Conservation (phyloP, 2,113 vertebrate species). For the Lagenorhynchus albirostris region DNA sequence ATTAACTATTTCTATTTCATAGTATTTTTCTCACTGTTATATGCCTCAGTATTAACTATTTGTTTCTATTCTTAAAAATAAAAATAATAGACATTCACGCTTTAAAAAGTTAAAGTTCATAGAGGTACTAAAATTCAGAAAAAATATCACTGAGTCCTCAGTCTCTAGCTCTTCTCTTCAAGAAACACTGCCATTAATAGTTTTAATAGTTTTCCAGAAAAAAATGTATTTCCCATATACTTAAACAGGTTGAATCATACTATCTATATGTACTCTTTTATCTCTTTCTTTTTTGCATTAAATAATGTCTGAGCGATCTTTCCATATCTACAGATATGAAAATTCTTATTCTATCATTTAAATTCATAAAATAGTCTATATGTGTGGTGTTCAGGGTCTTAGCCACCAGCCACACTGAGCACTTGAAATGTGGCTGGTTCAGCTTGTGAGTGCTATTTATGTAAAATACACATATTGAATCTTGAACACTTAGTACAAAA, state of each 20-base stretch:
- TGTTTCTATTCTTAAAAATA: not conserved
- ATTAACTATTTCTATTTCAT: not conserved
- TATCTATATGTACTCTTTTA: not conserved
- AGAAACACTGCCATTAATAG: not conserved
- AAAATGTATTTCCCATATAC: not conserved
- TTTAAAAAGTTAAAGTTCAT: not conserved
- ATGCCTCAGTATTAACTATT: not conserved
- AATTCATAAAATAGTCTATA: not conserved
- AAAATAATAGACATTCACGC: not conserved
- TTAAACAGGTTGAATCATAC: not conserved
- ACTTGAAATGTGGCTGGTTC: not conserved
- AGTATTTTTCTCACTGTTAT: not conserved
- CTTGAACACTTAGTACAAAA: not conserved
- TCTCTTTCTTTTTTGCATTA: not conserved
- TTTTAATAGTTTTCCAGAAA: not conserved
- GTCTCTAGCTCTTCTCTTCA: not conserved
- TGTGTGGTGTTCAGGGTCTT: not conserved
- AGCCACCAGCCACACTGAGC: not conserved
- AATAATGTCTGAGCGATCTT: not conserved
- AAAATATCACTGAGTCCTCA: not conserved
- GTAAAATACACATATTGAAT: not conserved
- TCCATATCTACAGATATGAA: not conserved
- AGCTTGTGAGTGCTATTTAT: not conserved
- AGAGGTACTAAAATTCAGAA: not conserved
- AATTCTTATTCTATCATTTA: not conserved